These are phyloP conservation scores for Speoplatyrhinus poulsoni DNA, from an alignment of 2,113 vertebrate genomes.

Conservation along the genomic window DNA sequence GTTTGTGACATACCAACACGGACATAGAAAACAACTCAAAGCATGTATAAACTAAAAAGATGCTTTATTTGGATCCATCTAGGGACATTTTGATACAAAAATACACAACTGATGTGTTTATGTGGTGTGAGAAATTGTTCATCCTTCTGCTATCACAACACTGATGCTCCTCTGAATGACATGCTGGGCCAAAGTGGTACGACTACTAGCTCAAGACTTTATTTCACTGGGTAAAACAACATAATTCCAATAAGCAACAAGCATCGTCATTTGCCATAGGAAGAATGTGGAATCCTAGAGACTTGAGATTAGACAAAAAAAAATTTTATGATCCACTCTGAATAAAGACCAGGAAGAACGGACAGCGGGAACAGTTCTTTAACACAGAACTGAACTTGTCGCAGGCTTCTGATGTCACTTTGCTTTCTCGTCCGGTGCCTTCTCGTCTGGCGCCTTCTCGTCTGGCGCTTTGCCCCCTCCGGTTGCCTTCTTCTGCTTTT, in stretches of 20 bases:
- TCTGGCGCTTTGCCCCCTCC: conserved; percentile 62
- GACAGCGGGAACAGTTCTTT: conserved; percentile 35
- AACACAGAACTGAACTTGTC: conserved; percentile 20
- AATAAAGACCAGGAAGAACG: conserved; percentile 62
- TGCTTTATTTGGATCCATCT: conserved; percentile 76
- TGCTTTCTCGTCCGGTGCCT: conserved; percentile 55
- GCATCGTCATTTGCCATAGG: conserved; percentile 58
- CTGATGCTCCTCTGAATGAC: conserved; percentile 37
- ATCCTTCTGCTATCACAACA: conserved; percentile 43
- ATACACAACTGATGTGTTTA: conserved; percentile 67
- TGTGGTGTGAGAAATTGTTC: conserved; percentile 50
- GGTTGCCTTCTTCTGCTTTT: conserved; percentile 89
- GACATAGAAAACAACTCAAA: conserved; percentile 30
- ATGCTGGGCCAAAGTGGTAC: conserved; percentile 51
- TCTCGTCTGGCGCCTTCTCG: not conserved
- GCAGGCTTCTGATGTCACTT: conserved; percentile 63
- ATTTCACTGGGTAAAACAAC: conserved; percentile 56
- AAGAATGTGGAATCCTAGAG: conserved; percentile 63
- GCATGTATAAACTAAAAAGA: conserved; percentile 72
- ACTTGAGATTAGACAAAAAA: conserved; percentile 58
- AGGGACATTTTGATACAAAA: conserved; percentile 74
- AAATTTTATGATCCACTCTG: conserved; percentile 40
- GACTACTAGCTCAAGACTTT: conserved; percentile 46
- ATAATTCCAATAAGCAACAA: conserved; percentile 50
- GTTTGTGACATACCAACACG: too few species aligned